Evolutionary conservation across 2,888 invertebrate genomes (phyloP).

Genomic region (Epirrhoe tristata): DNA sequence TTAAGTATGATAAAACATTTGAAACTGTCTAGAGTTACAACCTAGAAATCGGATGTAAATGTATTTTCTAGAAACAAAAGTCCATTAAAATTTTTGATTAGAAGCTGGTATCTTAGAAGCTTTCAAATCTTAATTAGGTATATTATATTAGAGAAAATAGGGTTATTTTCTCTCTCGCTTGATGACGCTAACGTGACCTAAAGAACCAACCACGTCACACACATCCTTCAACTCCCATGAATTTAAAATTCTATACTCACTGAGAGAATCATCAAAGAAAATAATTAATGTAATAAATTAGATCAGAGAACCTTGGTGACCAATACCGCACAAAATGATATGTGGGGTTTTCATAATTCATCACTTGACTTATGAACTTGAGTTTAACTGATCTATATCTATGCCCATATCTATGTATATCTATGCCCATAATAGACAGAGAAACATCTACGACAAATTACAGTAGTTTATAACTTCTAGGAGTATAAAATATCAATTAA

Average conservation of each 20-base stretch:
- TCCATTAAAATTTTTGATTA: slow-evolving; percentile 9
- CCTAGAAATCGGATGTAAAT: slow-evolving; percentile 11
- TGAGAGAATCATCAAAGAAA: slow-evolving; percentile 29
- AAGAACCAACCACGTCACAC: slow-evolving; percentile 37
- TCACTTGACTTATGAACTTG: slow-evolving; percentile 17
- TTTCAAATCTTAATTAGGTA: slow-evolving; percentile 6
- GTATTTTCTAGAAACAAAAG: neutral
- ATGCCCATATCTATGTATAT: too few relatives aligned
- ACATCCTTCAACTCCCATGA: slow-evolving; percentile 36
- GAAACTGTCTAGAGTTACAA: slow-evolving; percentile 4
- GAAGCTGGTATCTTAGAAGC: slow-evolving; percentile 7
- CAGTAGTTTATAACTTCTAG: neutral
- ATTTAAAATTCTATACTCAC: slow-evolving; percentile 29
- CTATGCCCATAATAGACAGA: neutral
- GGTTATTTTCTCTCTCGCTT: slow-evolving; percentile 24
- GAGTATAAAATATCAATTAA: neutral
- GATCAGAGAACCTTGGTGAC: slow-evolving; percentile 4
- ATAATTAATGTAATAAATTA: slow-evolving; percentile 20
- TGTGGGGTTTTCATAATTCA: slow-evolving; percentile 1
- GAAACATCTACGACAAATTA: neutral
- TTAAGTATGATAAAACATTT: slow-evolving; percentile 6
- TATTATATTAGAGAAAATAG: too few relatives aligned
- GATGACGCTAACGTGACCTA: slow-evolving; percentile 33
- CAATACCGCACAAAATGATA: neutral
- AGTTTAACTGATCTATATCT: slow-evolving; percentile 5